Percentiles rank a stretch among this genome's conserved stretches.
These are phyloP conservation scores for Temnothorax curvispinosus DNA, from an alignment of 1,140 invertebrate genomes.

Conservation along the genomic window DNA sequence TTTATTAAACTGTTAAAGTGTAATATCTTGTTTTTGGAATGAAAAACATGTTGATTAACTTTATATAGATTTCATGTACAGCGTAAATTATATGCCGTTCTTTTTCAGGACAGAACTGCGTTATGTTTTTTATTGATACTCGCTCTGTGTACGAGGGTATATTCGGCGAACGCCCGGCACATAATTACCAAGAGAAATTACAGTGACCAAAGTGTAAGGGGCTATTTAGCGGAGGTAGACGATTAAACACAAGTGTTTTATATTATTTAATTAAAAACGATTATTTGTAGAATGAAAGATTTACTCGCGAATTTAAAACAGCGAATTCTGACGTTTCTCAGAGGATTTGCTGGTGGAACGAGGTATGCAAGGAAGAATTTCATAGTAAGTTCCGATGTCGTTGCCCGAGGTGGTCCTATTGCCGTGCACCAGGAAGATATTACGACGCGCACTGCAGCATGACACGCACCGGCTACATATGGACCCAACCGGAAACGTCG, in stretches of 20 bases:
- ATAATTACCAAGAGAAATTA: conserved; percentile 89
- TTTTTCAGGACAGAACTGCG: conserved; percentile 63
- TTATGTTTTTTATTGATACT: conserved; percentile 73
- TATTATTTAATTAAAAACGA: neutral
- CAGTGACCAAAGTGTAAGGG: conserved; percentile 91
- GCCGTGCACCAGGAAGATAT: conserved; percentile 94
- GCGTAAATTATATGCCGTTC: neutral
- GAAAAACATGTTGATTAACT: neutral
- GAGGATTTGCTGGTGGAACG: conserved; percentile 97
- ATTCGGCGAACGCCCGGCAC: conserved; percentile 76
- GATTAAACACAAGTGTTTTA: neutral
- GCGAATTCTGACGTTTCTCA: conserved; percentile 78
- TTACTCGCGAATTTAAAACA: neutral
- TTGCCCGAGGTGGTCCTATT: conserved; percentile 95
- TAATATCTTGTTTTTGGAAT: neutral
- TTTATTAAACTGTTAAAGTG: neutral
- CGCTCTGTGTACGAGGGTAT: conserved; percentile 70
- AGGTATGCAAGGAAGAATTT: conserved; percentile 96
- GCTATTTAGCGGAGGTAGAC: conserved; percentile 92
- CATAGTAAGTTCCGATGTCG: conserved; percentile 94
- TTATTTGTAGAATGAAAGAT: neutral
- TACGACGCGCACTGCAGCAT: conserved; percentile 96
- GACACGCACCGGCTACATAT: conserved; percentile 95
- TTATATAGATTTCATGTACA: neutral
- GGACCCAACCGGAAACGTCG: conserved; percentile 90